Base-by-base conservation (phyloP, 2,797 vertebrate genomes). In the Anas georgica region DNA sequence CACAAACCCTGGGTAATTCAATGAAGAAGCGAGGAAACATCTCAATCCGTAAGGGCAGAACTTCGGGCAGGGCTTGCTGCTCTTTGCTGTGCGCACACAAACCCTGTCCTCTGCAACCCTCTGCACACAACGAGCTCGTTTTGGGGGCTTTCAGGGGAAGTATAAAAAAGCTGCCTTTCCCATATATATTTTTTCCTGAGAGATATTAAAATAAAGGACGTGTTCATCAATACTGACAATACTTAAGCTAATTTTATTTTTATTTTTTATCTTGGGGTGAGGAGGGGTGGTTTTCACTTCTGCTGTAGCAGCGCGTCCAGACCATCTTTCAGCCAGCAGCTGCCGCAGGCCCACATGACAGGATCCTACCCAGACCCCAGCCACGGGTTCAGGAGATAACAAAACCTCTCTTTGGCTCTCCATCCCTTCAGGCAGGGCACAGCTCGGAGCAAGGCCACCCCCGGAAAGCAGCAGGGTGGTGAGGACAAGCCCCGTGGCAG, bases 301-400 rank as follows among this genome's bases (percentile, higher is more conserved):
- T 83, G 43, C 31, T 60, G 85, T 56, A 84, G 55, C 28, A 69
- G 55, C 31, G 74, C 46, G 66, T 37, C 75, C 64, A 21, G 4
- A 77, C 56, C 79, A 72, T 70, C 67, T 90, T 80, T 63, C 43
- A 79, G 31, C 74, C 74, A 45, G 55, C 66, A 86, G 73, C 50
- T 81, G 76, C 83, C 79, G 50, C 60, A 60, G 46, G 39, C 37
- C 76, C 90, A 94, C 11, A 2, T 91, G 95, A 93, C 83, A 93
- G 91, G 93, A 90, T 91, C 78, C 81, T 64, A 59, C 39, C 75
- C 93, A 93, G 94, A 93, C 94, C 76, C 55, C 75, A 80, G 75
- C 68, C 60, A 6, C 3, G 3, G 45, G 45, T 46, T 69, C 3
- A 0, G 0, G 29, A 91, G 86, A 91, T 92, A 92, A 93, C 72